Base-by-base conservation (phyloP, 2,888 invertebrate species). In the Drosophila testacea region DNA sequence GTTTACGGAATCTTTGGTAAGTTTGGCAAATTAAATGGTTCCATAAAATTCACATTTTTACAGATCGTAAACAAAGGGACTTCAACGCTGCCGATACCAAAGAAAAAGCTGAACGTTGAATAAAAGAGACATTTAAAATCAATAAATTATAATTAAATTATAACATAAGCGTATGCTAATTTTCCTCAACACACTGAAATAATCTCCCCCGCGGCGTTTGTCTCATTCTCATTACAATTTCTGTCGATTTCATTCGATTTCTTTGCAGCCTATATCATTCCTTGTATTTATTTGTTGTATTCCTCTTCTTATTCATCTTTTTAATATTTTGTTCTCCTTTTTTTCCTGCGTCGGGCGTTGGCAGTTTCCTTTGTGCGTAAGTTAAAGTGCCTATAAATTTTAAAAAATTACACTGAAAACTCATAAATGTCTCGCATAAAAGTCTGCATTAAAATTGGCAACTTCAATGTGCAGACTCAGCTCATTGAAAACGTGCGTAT, bases 121-220 rank as follows among this genome's bases (percentile, higher is more conserved):
- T 70, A 79, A 76, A 75, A 81, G 59, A 69, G 70, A 75, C 77
- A 73, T 78, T 77, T 77, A 73, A 81, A 88, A 81, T 80, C 88
- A 83, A 91, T 91, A 91, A 91, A 90, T 91, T 90, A 90, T 89
- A 88, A 88, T 90, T 89, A 90, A 91, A 90, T 91, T 91, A 91
- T 91, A 83, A 89, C 79, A 83, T 84, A 77, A 81, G 75, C 82
- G 85, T 82, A 91, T 90, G 90, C 80, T 89, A 90, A 91, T 91
- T 91, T 91, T 90, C 73, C 59, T 41, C 27, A 57, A 56, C 73
- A 27, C 46, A 46, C 16, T 16, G 11, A 61, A 28, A 48, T 42
- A 54, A 71, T 66, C 67, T 63, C 71, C 79, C 84, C 84, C 65
- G 86, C 73, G 61, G 84, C 39, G 81, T 71, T 79, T 82, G 82